Conservation (phyloP, 2,797 vertebrate species). For the Rhinatrema bivittatum region DNA sequence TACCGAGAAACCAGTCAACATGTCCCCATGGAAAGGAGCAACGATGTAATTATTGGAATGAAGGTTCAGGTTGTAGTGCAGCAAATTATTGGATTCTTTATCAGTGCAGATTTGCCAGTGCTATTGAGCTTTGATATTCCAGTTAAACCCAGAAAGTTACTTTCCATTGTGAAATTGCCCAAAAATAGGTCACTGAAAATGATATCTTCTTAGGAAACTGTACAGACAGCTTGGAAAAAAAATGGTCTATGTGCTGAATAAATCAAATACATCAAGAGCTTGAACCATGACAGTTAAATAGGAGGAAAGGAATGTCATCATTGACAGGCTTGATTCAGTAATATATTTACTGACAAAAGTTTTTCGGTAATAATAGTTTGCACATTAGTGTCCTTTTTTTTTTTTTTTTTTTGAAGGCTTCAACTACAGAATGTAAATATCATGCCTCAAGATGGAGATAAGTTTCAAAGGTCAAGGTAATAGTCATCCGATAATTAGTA, state of each 20-base stretch:
- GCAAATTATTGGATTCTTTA: no score
- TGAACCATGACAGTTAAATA: neutral
- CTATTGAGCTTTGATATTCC: no score
- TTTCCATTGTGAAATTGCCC: no score
- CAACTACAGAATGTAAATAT: no score
- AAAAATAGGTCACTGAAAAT: fast-evolving
- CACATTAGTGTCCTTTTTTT: fast-evolving
- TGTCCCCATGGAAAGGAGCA: no score
- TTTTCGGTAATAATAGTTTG: fast-evolving
- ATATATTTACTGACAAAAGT: neutral
- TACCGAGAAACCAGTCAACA: no score
- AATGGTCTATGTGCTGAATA: fast-evolving
- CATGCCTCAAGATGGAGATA: neutral
- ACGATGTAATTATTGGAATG: no score
- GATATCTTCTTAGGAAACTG: neutral
- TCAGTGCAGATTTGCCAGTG: no score
- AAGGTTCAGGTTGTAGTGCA: no score
- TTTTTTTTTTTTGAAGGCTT: no score
- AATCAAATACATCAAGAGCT: neutral
- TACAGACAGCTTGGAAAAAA: neutral
- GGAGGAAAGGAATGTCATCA: constrained; percentile 17
- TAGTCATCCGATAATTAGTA: neutral
- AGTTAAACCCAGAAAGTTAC: no score
- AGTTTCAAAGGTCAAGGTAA: neutral
- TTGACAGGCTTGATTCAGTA: neutral